Evolutionary conservation across 2,888 invertebrate species (phyloP).

Genomic region (Dioctria linearis): DNA sequence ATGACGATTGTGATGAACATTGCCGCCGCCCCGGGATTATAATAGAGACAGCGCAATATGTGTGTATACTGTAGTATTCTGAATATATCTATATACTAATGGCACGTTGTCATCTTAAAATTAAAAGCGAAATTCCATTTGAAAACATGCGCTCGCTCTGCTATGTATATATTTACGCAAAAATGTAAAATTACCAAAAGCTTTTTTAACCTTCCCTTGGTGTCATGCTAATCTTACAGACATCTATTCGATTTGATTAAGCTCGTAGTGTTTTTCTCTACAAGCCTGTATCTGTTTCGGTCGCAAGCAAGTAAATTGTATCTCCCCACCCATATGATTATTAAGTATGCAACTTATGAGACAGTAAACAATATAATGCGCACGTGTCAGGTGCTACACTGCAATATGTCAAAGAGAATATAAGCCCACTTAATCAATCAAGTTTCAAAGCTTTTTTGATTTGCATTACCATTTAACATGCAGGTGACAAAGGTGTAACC

Average conservation of each 20-base stretch:
- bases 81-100: not conserved
- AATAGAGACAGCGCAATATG: too few relatives aligned
- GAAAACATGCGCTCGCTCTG: not conserved
- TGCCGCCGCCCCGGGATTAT: slow-evolving; percentile 31
- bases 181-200: slow-evolving; percentile 4
- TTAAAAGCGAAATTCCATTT: slow-evolving; percentile 38
- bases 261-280: slow-evolving; percentile 1
- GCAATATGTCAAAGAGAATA: slow-evolving; percentile 37
- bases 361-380: slow-evolving; percentile 42
- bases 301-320: not conserved
- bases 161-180: not conserved
- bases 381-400: slow-evolving; percentile 47
- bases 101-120: slow-evolving; percentile 36
- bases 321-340: not conserved
- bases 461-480: slow-evolving; percentile 40
- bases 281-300: not conserved
- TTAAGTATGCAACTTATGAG: not conserved
- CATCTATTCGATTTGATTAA: not conserved
- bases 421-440: slow-evolving; percentile 53
- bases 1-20: slow-evolving; percentile 43
- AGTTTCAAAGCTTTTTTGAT: slow-evolving; percentile 16
- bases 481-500: slow-evolving; percentile 49
- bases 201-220: slow-evolving; percentile 11
- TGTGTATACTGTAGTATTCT: slow-evolving; percentile 1
- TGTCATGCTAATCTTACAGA: too few relatives aligned